These are phyloP conservation scores for Galagoides demidoff DNA, from an alignment of 2,797 vertebrate genomes.

Conservation along the genomic window DNA sequence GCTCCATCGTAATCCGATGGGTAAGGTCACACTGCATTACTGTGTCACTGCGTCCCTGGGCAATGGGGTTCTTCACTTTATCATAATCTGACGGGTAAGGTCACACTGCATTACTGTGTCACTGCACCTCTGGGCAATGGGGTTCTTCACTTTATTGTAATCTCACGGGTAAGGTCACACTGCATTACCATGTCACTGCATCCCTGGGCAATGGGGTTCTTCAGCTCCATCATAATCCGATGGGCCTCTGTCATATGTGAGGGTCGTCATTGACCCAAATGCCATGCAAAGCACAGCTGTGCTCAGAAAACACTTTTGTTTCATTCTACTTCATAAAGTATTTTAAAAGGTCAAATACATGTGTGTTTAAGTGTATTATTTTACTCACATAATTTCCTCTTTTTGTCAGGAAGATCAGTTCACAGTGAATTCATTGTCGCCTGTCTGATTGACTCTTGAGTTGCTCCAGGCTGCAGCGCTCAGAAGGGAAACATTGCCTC, in stretches of 20 bases:
- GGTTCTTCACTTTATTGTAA: not conserved
- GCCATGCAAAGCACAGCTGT: not conserved
- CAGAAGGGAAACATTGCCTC: not conserved
- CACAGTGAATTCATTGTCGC: conserved; percentile 19
- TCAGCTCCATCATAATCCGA: not conserved
- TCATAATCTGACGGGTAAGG: not conserved
- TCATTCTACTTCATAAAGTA: not conserved
- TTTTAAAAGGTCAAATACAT: conserved; percentile 48
- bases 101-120: not conserved
- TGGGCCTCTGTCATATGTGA: not conserved
- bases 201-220: no score
- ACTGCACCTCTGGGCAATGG: not conserved
- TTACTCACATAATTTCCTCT: not conserved
- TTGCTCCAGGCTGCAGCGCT: not conserved
- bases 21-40: no score
- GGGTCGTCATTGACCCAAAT: not conserved
- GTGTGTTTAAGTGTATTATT: not conserved
- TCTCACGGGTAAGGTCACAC: no score
- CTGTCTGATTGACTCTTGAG: conserved; percentile 24
- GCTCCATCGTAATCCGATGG: not conserved
- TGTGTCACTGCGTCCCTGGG: no score
- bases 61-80: no score
- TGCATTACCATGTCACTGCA: no score
- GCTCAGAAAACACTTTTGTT: conserved; percentile 11
- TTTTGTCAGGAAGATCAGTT: conserved; percentile 54